These are phyloP conservation scores for Tenthredo mesomela DNA, from an alignment of 2,888 invertebrate genomes.

Conservation along the genomic window DNA sequence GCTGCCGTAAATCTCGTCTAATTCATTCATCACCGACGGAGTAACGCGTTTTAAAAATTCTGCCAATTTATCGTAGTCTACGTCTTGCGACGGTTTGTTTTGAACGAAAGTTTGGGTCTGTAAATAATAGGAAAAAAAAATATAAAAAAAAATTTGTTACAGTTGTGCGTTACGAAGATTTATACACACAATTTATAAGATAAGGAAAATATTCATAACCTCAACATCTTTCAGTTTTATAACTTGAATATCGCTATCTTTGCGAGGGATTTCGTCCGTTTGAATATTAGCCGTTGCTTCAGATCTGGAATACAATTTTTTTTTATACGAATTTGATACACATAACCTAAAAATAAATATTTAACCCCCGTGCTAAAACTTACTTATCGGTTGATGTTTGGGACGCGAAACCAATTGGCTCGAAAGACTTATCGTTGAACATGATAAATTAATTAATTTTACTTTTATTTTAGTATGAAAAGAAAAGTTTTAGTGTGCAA, in stretches of 20 bases:
- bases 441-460: conserved; percentile 57
- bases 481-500: too few species aligned
- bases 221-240: conserved; percentile 65
- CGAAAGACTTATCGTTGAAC: conserved; percentile 69
- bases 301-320: conserved; percentile 61
- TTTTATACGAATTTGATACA: neutral
- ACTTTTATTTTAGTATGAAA: neutral
- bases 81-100: conserved; percentile 58
- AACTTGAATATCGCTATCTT: conserved; percentile 65
- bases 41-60: conserved; percentile 72
- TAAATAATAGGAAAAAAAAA: neutral
- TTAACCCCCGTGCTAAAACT: conserved; percentile 53
- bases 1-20: conserved; percentile 72
- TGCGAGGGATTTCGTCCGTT: conserved; percentile 68
- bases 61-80: conserved; percentile 71
- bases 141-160: neutral
- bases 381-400: conserved; percentile 68
- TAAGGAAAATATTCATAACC: conserved; percentile 59
- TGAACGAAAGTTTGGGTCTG: conserved; percentile 71
- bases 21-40: conserved; percentile 70
- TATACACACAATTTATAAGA: too few species aligned
- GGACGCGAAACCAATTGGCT: conserved; percentile 70
- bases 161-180: too few species aligned
- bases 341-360: conserved; percentile 42
- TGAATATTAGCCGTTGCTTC: conserved; percentile 66